Conservation (phyloP, 2,888 invertebrate species). For the Dione vanillae region DNA sequence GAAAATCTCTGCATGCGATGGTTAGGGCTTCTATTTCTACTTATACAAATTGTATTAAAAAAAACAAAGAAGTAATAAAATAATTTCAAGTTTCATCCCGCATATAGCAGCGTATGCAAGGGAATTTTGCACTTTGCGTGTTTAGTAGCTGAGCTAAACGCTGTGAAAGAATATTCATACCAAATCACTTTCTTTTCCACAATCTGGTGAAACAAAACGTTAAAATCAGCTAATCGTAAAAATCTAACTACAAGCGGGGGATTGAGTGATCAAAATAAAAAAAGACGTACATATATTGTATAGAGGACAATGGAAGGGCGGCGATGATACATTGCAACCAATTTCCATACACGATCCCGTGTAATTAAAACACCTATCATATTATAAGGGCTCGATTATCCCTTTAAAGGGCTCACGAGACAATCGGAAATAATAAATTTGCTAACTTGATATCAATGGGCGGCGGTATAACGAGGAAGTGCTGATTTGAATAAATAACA, state of each 20-base stretch:
- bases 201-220: too few species aligned
- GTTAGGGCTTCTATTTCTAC: not conserved
- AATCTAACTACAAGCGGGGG: too few species aligned
- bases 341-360: conserved; percentile 40
- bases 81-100: too few species aligned
- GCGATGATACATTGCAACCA: conserved; percentile 38
- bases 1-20: not conserved
- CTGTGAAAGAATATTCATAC: too few species aligned
- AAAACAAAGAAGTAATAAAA: too few species aligned
- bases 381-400: conserved; percentile 39
- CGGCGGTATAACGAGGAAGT: conserved; percentile 11
- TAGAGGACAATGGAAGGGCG: conserved; percentile 45
- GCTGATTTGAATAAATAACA: conserved; percentile 26
- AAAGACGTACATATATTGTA: conserved; percentile 38
- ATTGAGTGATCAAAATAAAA: not conserved
- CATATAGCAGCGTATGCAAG: too few species aligned
- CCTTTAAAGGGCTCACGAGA: conserved; percentile 35
- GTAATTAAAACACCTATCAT: conserved; percentile 40
- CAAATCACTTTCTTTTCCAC: too few species aligned
- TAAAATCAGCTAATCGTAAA: too few species aligned
- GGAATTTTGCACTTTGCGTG: too few species aligned
- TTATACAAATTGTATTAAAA: not conserved
- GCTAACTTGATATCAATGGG: conserved; percentile 16
- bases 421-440: conserved; percentile 29
- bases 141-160: too few species aligned